Conservation (phyloP, 2,113 vertebrate genomes). For the Oostethus manadensis region DNA sequence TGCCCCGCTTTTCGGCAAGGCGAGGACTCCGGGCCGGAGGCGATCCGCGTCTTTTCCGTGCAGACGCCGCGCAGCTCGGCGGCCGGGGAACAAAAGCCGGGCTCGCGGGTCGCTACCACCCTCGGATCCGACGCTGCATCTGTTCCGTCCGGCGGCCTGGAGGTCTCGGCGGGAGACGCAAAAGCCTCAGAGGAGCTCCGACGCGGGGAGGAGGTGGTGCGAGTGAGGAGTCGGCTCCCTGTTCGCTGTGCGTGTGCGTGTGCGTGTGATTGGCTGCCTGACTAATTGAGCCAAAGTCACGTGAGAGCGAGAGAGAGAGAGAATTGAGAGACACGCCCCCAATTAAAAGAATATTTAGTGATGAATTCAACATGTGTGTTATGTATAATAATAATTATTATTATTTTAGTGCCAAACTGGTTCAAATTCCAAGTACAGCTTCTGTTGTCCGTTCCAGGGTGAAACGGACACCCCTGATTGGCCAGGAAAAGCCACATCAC, state of each 20-base stretch:
- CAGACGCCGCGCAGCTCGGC: conserved; percentile 24
- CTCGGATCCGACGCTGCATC: conserved; percentile 38
- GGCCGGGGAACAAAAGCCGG: conserved; percentile 20
- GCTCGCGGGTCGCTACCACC: background rate
- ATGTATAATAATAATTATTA: too few species aligned
- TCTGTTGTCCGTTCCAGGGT: too few species aligned
- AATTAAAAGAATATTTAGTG: too few species aligned
- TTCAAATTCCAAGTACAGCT: too few species aligned
- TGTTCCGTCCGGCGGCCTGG: too few species aligned
- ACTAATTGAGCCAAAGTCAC: conserved; percentile 69
- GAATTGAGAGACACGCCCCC: background rate
- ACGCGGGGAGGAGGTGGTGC: conserved; percentile 39
- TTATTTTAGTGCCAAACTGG: too few species aligned
- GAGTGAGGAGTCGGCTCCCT: conserved; percentile 27
- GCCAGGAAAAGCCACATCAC: too few species aligned
- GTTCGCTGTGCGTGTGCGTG: conserved; percentile 9
- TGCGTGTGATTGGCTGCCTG: conserved; percentile 25
- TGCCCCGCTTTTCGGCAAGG: conserved; percentile 46
- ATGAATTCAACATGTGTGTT: too few species aligned
- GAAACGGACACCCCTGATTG: too few species aligned
- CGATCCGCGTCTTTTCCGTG: conserved; percentile 38
- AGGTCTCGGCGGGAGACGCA: conserved; percentile 34
- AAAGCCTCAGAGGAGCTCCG: conserved; percentile 32
- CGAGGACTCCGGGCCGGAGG: conserved; percentile 32
- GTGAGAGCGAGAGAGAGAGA: conserved; percentile 27